Conservation (phyloP, 2,888 invertebrate species). For the Drosophila formosana region DNA sequence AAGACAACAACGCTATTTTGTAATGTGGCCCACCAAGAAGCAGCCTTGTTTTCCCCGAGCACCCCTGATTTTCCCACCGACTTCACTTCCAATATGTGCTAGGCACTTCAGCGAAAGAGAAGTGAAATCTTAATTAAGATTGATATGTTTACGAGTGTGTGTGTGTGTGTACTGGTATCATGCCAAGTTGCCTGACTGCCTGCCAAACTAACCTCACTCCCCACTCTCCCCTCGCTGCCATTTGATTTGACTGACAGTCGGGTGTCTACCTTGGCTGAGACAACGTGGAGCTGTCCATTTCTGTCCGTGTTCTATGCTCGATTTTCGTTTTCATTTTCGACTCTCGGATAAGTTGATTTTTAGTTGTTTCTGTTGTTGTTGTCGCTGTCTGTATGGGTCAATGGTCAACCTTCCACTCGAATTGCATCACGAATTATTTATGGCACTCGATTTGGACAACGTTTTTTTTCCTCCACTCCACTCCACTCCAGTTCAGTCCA, state of each 20-base stretch:
- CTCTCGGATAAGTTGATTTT: conserved; percentile 41
- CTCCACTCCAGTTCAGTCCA: background rate
- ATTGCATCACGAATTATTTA: conserved; percentile 64
- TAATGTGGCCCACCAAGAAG: conserved; percentile 38
- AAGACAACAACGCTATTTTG: conserved; percentile 37
- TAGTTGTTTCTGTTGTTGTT: conserved; percentile 21
- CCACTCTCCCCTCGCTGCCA: conserved; percentile 10
- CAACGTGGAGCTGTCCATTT: conserved; percentile 2
- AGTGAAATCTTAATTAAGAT: conserved; percentile 83
- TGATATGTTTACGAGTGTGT: conserved; percentile 76
- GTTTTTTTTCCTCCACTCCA: background rate
- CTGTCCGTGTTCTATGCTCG: conserved; percentile 19
- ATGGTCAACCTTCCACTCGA: conserved; percentile 36
- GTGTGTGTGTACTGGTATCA: conserved; percentile 33
- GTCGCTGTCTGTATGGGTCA: conserved; percentile 25
- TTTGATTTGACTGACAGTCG: conserved; percentile 54
- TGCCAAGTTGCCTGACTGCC: conserved; percentile 31
- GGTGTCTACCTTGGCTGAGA: conserved; percentile 26
- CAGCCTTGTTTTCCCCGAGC: background rate
- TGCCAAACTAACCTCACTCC: conserved; percentile 18
- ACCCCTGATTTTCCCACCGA: conserved; percentile 7
- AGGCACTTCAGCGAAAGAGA: conserved; percentile 62
- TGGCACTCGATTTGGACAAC: conserved; percentile 50
- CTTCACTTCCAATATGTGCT: conserved; percentile 46
- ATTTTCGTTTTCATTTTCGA: conserved; percentile 52